Percentiles rank a stretch among this genome's conserved stretches.
Evolutionary conservation across 2,113 vertebrate species (phyloP).

Genomic region (Chaetodon auriga): DNA sequence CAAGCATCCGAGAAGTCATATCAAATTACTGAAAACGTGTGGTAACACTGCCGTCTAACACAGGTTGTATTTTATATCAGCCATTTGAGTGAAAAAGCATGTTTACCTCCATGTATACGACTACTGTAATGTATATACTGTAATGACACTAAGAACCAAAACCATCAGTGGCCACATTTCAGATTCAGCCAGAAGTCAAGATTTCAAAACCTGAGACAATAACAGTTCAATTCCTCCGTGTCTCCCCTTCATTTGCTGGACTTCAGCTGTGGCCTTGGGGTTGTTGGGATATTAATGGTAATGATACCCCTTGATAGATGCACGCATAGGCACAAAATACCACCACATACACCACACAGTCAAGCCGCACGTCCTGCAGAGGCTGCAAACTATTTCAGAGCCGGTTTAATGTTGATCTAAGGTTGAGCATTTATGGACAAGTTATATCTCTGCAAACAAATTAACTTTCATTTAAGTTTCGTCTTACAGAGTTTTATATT

Average conservation of each 20-base stretch:
- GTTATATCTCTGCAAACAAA: not conserved
- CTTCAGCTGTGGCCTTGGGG: not conserved
- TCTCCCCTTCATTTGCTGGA: not conserved
- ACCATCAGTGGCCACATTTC: not conserved
- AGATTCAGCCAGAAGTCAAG: not conserved
- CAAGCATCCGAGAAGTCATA: not conserved
- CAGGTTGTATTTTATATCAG: not conserved
- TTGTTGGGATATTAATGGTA: conserved; percentile 8
- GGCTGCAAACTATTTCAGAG: not conserved
- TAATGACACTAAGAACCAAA: not conserved
- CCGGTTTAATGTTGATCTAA: not conserved
- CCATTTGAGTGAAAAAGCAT: not conserved
- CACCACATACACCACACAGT: not conserved
- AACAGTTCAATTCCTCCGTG: not conserved
- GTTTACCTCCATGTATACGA: not conserved
- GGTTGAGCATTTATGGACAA: not conserved
- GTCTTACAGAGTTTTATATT: not conserved
- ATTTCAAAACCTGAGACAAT: not conserved
- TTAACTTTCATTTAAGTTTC: not conserved
- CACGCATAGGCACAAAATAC: conserved; percentile 8
- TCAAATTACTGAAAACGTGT: not conserved
- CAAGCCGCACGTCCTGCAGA: not conserved
- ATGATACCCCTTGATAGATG: conserved; percentile 32
- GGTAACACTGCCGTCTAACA: not conserved
- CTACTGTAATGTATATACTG: not conserved